Percentiles rank a stretch among this genome's conserved stretches.
Evolutionary conservation across 2,797 vertebrate species (phyloP).

Genomic region (Acrocephalus scirpaceus): DNA sequence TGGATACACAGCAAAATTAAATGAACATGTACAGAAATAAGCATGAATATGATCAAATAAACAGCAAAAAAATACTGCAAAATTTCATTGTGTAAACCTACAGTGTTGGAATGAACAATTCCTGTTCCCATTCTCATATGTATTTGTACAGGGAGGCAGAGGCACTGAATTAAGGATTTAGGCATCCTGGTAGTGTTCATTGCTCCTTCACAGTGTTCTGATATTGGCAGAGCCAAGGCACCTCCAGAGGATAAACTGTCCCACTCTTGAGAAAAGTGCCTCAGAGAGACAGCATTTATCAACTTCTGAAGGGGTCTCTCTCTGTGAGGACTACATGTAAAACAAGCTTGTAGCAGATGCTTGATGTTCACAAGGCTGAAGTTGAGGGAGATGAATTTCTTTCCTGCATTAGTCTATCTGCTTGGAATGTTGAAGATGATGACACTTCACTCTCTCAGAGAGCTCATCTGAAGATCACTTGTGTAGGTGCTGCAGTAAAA

Average conservation of each 20-base stretch:
- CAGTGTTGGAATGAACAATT: neutral
- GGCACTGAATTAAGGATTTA: neutral
- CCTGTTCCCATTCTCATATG: neutral
- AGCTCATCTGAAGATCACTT: neutral
- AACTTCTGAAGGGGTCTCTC: neutral
- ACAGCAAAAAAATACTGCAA: neutral
- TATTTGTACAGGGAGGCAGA: neutral
- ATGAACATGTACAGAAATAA: neutral
- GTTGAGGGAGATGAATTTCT: neutral
- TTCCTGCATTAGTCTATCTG: neutral
- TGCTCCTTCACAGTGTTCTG: neutral
- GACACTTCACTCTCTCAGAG: neutral
- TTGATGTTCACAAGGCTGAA: neutral
- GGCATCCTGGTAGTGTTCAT: neutral
- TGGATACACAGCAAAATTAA: neutral
- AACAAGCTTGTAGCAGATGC: neutral
- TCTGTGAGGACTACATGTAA: neutral
- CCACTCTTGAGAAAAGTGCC: neutral
- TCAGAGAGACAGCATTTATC: neutral
- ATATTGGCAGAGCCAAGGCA: neutral
- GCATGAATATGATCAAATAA: rapidly evolving
- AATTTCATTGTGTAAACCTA: neutral
- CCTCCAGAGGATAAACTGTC: neutral
- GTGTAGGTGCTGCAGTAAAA: neutral
- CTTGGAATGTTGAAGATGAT: neutral